These are phyloP conservation scores for Orientallactaga bullata DNA, from an alignment of 2,113 vertebrate genomes.

Conservation along the genomic window DNA sequence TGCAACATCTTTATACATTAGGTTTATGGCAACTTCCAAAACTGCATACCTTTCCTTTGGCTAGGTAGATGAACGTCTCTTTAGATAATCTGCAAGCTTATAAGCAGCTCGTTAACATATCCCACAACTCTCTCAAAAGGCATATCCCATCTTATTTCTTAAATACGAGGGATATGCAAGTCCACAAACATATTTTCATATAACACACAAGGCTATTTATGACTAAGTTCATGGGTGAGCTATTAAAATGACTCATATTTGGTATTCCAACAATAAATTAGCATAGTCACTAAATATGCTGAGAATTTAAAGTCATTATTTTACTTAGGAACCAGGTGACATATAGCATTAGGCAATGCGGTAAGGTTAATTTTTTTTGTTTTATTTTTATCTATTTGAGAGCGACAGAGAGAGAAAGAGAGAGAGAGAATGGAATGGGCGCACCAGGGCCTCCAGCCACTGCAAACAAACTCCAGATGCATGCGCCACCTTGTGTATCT, in stretches of 20 bases:
- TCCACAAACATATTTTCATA: slow-evolving; percentile 38
- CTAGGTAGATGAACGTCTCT: background rate
- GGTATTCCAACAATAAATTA: slow-evolving; percentile 48
- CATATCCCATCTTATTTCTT: background rate
- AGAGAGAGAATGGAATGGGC: too few relatives aligned
- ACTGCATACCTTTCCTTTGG: background rate
- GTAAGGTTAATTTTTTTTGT: slow-evolving; percentile 2
- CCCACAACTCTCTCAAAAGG: background rate
- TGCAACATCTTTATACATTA: background rate
- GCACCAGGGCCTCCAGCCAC: too few relatives aligned
- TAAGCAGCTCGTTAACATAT: background rate
- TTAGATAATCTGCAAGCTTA: background rate
- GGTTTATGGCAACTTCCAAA: slow-evolving; percentile 27
- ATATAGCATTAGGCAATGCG: background rate
- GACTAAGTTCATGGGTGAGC: slow-evolving; percentile 11
- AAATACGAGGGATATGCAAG: background rate
- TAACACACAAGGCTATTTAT: slow-evolving; percentile 33
- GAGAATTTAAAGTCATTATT: slow-evolving; percentile 23
- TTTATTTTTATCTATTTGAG: too few relatives aligned
- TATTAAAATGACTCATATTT: slow-evolving; percentile 55
- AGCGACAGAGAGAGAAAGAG: too few relatives aligned
- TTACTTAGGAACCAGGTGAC: background rate
- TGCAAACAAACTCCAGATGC: too few relatives aligned
- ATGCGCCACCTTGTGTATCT: too few relatives aligned
- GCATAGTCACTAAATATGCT: background rate